These are phyloP conservation scores for Tholera decimalis DNA, from an alignment of 2,888 invertebrate genomes.

Conservation along the genomic window DNA sequence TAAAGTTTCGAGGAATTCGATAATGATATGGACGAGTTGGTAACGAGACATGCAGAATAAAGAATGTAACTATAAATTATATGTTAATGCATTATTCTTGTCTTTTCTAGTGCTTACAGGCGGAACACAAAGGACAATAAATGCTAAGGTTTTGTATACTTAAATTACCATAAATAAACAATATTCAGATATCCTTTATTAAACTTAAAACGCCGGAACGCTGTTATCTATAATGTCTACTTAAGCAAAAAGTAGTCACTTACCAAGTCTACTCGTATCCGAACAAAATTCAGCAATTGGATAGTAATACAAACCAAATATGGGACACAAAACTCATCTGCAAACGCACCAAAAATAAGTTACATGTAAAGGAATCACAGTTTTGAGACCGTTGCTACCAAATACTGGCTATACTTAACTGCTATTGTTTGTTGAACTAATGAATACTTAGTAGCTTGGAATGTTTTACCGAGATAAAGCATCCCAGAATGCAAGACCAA, in stretches of 20 bases:
- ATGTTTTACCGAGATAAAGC: too few relatives aligned
- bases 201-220: constrained; percentile 5
- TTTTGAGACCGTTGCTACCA: too few relatives aligned
- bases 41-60: constrained; percentile 61
- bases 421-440: too few relatives aligned
- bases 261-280: background rate
- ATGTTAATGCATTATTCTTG: constrained; percentile 44
- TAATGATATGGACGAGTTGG: constrained; percentile 53
- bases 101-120: constrained; percentile 21
- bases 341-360: too few relatives aligned
- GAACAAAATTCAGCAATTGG: background rate
- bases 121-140: constrained; percentile 11
- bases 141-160: constrained; percentile 4
- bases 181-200: constrained; percentile 9
- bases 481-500: too few relatives aligned
- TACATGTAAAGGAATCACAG: too few relatives aligned
- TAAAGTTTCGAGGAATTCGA: constrained; percentile 60
- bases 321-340: background rate
- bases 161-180: constrained; percentile 34
- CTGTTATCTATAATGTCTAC: background rate
- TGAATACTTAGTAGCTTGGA: too few relatives aligned
- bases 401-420: too few relatives aligned
- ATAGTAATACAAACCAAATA: background rate
- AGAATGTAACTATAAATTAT: constrained; percentile 40
- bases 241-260: background rate